Evolutionary conservation across 2,113 vertebrate species (phyloP).

Genomic region (Oreocharis arfaki): DNA sequence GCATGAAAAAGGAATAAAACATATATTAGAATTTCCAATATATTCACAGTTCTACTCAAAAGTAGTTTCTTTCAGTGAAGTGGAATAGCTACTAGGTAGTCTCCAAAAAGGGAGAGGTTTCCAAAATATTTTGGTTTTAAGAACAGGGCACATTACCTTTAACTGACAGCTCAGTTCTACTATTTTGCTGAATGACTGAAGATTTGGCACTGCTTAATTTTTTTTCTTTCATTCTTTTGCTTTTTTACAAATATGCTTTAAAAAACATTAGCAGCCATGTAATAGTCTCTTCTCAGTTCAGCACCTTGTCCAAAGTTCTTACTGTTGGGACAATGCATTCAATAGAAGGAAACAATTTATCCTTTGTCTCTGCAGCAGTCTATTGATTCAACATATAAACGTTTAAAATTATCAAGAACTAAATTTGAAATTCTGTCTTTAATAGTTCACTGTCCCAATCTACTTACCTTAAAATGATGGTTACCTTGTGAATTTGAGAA

Average conservation of each 20-base stretch:
- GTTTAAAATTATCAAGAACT: neutral
- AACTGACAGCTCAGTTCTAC: neutral
- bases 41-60: neutral
- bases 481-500: neutral
- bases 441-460: neutral
- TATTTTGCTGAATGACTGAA: neutral
- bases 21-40: neutral
- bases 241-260: neutral
- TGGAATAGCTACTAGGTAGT: neutral
- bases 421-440: neutral
- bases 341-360: neutral
- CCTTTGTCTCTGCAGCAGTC: neutral
- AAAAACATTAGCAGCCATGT: neutral
- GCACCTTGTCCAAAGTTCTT: neutral
- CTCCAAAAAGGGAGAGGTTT: neutral
- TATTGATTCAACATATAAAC: neutral
- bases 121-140: neutral
- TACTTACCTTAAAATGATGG: neutral
- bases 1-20: neutral
- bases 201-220: neutral
- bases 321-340: neutral
- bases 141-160: neutral
- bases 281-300: neutral
- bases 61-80: neutral
- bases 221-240: neutral